phyloP scores from a whole-genome alignment of 2,888 invertebrate genomes.

The Xylocampa areola region DNA sequence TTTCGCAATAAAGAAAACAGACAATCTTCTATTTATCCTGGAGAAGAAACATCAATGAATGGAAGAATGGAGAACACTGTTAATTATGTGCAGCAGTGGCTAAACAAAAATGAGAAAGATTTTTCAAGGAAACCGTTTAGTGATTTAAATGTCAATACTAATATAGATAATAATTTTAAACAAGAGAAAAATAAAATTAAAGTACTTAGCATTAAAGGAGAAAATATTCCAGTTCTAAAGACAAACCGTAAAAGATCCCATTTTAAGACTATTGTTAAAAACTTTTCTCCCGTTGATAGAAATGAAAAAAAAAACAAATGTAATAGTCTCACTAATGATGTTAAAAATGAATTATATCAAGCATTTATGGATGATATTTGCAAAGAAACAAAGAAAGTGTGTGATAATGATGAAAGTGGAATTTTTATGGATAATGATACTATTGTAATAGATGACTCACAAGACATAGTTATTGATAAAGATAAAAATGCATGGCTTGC shows the following conservation, averaged over 20 bases:
- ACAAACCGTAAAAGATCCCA: slow-evolving; percentile 56
- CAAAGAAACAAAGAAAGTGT: slow-evolving; percentile 19
- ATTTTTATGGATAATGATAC: slow-evolving; percentile 75
- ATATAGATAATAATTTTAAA: slow-evolving; percentile 22
- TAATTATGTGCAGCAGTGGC: slow-evolving; percentile 78
- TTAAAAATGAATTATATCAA: slow-evolving; percentile 23
- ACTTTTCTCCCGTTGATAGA: slow-evolving; percentile 3
- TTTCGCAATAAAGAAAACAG: slow-evolving; percentile 69
- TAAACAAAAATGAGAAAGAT: slow-evolving; percentile 68
- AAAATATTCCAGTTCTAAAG: slow-evolving; percentile 23
- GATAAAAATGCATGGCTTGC: slow-evolving; percentile 77
- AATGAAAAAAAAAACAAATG: slow-evolving; percentile 12
- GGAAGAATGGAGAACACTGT: slow-evolving; percentile 73
- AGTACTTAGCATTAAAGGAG: slow-evolving; percentile 18
- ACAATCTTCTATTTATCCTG: slow-evolving; percentile 63
- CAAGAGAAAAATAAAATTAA: slow-evolving; percentile 14
- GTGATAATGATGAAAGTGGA: slow-evolving; percentile 75
- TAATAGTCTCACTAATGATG: slow-evolving; percentile 24
- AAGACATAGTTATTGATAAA: slow-evolving; percentile 72
- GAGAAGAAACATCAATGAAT: slow-evolving; percentile 67
- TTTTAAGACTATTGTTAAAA: slow-evolving; percentile 52
- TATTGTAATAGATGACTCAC: slow-evolving; percentile 75
- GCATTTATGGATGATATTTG: slow-evolving; percentile 2
- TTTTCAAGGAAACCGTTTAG: slow-evolving; percentile 74
- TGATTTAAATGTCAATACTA: slow-evolving; percentile 74